Evolutionary conservation across 2,797 vertebrate genomes (phyloP).

Genomic region (Schizopygopsis malacanthus): DNA sequence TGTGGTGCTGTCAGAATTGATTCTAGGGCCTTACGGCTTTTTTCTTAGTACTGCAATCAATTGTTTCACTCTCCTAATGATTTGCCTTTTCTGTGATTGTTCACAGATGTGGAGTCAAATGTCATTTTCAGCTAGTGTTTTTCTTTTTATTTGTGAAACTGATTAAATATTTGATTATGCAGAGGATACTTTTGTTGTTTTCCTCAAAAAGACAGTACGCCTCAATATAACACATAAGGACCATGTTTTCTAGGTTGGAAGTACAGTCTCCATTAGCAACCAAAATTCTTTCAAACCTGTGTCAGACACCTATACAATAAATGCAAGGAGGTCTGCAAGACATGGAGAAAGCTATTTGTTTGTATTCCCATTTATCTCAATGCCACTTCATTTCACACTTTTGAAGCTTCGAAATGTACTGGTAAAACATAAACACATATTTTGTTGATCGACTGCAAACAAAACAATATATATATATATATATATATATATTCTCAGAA

Average conservation of each 20-base stretch:
- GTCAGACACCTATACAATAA: not conserved
- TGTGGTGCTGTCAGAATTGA: conserved; percentile 25
- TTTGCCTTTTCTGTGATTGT: conserved; percentile 34
- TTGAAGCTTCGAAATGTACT: not conserved
- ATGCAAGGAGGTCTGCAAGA: conserved; percentile 1
- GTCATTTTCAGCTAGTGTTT: conserved; percentile 18
- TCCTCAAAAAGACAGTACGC: not conserved
- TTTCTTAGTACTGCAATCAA: conserved; percentile 33
- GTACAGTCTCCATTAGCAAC: conserved; percentile 37
- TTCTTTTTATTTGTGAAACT: not conserved
- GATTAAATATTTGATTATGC: not conserved
- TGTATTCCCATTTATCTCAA: not conserved
- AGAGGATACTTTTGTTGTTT: conserved; percentile 15
- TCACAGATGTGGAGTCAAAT: conserved; percentile 44
- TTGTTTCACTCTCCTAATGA: conserved; percentile 35
- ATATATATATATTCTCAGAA: not conserved
- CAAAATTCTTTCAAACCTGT: conserved; percentile 18
- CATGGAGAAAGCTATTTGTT: conserved; percentile 3
- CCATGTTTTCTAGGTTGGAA: conserved; percentile 1
- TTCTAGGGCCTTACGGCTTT: conserved; percentile 17
- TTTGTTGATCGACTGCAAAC: not conserved
- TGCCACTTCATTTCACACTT: not conserved
- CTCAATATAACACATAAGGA: not conserved
- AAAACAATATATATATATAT: not conserved
- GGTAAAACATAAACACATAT: not conserved